Conservation (phyloP, 2,888 invertebrate species). For the Nephrotoma appendiculata region DNA sequence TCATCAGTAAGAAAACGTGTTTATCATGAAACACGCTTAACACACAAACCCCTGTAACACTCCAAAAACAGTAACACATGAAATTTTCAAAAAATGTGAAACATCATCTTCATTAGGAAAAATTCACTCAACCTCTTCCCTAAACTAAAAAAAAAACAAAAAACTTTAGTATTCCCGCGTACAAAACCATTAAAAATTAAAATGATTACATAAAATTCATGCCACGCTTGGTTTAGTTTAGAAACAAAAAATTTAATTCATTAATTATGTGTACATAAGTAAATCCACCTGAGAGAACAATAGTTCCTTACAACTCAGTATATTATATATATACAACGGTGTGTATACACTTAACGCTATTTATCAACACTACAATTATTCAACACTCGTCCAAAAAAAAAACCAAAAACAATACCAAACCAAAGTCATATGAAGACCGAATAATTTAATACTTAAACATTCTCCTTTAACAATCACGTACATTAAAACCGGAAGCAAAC, state of each 20-base stretch:
- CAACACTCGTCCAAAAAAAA: not conserved
- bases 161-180: not conserved
- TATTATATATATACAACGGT: not conserved
- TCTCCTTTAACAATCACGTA: no score
- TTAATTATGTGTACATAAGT: not conserved
- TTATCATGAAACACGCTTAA: no score
- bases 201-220: not conserved
- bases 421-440: not conserved
- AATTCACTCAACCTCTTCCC: not conserved
- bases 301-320: not conserved
- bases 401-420: not conserved
- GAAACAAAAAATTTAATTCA: not conserved
- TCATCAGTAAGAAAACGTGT: no score
- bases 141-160: not conserved
- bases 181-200: not conserved
- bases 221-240: not conserved
- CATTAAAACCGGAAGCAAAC: not conserved
- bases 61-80: no score
- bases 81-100: not conserved
- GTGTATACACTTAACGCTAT: not conserved
- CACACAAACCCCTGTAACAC: no score
- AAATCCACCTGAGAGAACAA: not conserved
- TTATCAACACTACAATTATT: not conserved
- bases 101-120: not conserved
- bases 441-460: not conserved